phyloP scores from a whole-genome alignment of 1,140 invertebrate species.

The Cyclargus thomasi region DNA sequence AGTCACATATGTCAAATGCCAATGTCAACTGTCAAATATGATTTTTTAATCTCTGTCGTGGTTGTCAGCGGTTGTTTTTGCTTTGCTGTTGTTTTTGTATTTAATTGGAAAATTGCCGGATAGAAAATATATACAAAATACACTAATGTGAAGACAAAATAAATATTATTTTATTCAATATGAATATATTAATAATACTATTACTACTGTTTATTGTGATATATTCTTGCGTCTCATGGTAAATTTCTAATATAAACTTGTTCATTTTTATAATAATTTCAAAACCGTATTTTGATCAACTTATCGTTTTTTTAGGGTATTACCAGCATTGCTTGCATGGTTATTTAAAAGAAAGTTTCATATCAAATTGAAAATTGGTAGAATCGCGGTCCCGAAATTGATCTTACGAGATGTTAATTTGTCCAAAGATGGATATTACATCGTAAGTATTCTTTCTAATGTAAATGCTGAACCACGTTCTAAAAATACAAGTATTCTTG shows the following conservation, averaged over 20 bases:
- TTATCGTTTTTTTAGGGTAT: conserved; percentile 70
- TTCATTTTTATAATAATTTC: conserved; percentile 32
- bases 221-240: conserved; percentile 71
- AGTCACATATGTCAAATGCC: no score
- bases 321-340: conserved; percentile 82
- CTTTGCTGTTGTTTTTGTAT: background rate
- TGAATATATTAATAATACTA: conserved; percentile 58
- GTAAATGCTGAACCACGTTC: background rate
- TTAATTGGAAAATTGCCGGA: background rate
- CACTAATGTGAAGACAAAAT: conserved; percentile 12
- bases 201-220: conserved; percentile 50
- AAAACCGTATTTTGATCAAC: conserved; percentile 21
- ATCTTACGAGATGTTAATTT: conserved; percentile 80
- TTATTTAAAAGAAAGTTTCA: conserved; percentile 80
- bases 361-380: conserved; percentile 80
- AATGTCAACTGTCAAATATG: no score
- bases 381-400: conserved; percentile 81
- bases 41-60: background rate
- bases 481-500: background rate
- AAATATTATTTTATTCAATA: conserved; percentile 37
- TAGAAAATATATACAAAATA: background rate
- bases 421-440: conserved; percentile 79
- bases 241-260: conserved; percentile 28
- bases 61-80: no score
- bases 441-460: conserved; percentile 75